Evolutionary conservation across 2,797 vertebrate genomes (phyloP), one percentile per base, ranked within the genome.

Genomic region (Salarias fasciatus): DNA sequence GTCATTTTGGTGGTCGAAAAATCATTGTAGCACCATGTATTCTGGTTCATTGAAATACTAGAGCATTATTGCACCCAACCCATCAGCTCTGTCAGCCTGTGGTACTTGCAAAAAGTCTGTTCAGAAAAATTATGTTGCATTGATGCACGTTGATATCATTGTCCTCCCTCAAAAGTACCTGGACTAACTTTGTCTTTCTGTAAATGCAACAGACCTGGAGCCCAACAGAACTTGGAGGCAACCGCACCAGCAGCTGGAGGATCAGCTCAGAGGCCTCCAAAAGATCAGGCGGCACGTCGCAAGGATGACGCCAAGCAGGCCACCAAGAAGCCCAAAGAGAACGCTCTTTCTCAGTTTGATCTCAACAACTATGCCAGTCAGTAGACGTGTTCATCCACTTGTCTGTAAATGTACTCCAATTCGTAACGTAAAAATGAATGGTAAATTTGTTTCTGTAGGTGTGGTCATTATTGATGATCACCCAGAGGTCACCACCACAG

Each of bases 391-490:
- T 6, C 4, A 6, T 29, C 11, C 24, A 24, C 14, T 24, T 12
- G 0, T 0, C 38, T 7, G 11, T n/a, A 1, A 38, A 45, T 0
- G 50, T 0, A 4, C 11, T 54, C 3, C 0, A 18, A 14, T 11
- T 51, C 15, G 11, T 45, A 3, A 0, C 30, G 8, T 54, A 5
- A 35, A 48, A 58, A 53, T 6, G 37, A 4, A 24, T 18, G 18
- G 18, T 24, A 24, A 18, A 57, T 8, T 12, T 2, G 6, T 56
- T 28, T 0, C 53, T 80, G 0, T 51, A 99, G 98, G 98, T 90
- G 98, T 99, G 84, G 98, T 99, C 64, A 99, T 99, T 77, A 99
- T 99, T 76, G 98, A 99, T 73, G 97, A 99, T 86, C 98, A 99
- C 79, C 98, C 98, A 18, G 97, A 99, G 89, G 98, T 99, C 58